These are phyloP conservation scores for Trichogramma evanescens DNA, from an alignment of 2,888 invertebrate species.

Conservation along the genomic window DNA sequence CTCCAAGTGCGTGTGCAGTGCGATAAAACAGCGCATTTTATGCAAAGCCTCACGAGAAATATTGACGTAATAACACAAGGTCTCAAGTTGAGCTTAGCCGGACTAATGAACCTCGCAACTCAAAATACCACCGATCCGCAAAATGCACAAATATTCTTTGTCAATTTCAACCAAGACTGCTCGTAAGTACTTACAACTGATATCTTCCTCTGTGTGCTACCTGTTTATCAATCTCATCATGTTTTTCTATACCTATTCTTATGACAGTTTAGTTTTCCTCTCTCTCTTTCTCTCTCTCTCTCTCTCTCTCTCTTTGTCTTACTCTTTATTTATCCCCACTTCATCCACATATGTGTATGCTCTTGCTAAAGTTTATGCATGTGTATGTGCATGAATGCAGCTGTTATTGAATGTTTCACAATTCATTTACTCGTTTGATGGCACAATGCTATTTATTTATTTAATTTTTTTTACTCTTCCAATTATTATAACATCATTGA, in stretches of 20 bases:
- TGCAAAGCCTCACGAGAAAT: slow-evolving; percentile 48
- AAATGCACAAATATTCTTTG: slow-evolving; percentile 75
- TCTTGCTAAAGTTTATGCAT: background rate
- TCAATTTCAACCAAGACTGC: slow-evolving; percentile 96
- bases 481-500: too few relatives aligned
- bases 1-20: too few relatives aligned
- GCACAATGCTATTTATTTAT: too few relatives aligned
- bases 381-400: too few relatives aligned
- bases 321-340: slow-evolving; percentile 16
- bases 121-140: slow-evolving; percentile 65
- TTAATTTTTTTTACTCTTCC: too few relatives aligned
- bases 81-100: slow-evolving; percentile 52
- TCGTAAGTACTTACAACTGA: slow-evolving; percentile 66
- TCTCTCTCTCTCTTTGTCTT: slow-evolving; percentile 1
- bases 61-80: slow-evolving; percentile 50
- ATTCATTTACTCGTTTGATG: too few relatives aligned
- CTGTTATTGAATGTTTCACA: too few relatives aligned
- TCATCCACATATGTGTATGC: background rate
- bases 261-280: background rate
- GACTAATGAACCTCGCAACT: slow-evolving; percentile 80
- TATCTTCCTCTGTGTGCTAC: background rate
- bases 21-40: slow-evolving; percentile 35
- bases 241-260: background rate
- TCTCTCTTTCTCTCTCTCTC: background rate
- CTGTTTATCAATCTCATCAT: background rate